Percentiles rank a stretch among this genome's conserved stretches.
phyloP scores from a whole-genome alignment of 2,888 invertebrate species.

The Harmothoe impar region DNA sequence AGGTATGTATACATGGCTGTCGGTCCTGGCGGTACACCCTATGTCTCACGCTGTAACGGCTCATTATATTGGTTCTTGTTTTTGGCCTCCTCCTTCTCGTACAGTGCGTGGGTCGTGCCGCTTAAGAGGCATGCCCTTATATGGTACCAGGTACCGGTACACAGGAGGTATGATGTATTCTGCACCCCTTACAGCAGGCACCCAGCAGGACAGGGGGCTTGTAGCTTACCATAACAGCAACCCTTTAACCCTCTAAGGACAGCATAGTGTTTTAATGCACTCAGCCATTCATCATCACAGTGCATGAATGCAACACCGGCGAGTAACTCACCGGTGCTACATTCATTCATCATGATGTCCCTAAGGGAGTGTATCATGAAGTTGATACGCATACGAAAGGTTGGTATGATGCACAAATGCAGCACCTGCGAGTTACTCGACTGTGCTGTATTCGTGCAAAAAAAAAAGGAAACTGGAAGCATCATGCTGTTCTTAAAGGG shows the following conservation, averaged over 20 bases:
- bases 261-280: too few species aligned
- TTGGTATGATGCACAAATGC: too few species aligned
- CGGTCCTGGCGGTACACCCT: not conserved
- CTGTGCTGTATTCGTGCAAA: too few species aligned
- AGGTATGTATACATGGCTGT: not conserved
- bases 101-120: constrained; percentile 46
- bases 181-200: not conserved
- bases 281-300: too few species aligned
- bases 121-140: constrained; percentile 16
- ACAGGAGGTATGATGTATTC: constrained; percentile 23
- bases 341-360: too few species aligned
- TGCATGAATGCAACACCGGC: too few species aligned
- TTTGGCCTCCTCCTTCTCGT: not conserved
- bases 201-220: constrained; percentile 20
- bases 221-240: constrained; percentile 35
- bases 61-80: constrained; percentile 31
- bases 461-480: too few species aligned
- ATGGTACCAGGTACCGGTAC: constrained; percentile 38
- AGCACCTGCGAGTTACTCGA: too few species aligned
- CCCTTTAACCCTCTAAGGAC: not conserved
- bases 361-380: too few species aligned
- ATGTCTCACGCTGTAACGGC: not conserved
- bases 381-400: too few species aligned
- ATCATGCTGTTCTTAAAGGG: too few species aligned
- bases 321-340: too few species aligned